Evolutionary conservation across 2,797 vertebrate genomes (phyloP), one percentile per base, ranked within the genome.

Genomic region (Sebastolobus alascanus): DNA sequence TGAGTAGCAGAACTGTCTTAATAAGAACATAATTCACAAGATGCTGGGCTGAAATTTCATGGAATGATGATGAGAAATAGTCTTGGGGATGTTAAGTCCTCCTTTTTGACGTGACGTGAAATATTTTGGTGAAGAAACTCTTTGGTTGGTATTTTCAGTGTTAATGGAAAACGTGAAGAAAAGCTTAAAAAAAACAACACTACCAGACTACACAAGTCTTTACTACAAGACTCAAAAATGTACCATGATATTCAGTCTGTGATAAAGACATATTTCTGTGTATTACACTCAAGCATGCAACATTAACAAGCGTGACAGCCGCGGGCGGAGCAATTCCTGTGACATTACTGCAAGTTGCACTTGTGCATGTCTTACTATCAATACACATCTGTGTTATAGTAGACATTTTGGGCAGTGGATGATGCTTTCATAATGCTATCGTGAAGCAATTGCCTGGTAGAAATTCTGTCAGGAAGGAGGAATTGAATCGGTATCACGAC

Each of bases 401-500:
- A 80, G 82, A 66, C 60, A 83, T 91, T 85, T 68, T 76, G 66
- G 83, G 66, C 77, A 35, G 83, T 68, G 55, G 46, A 70, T 89
- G 87, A 92, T 88, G 89, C 83, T 86, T 91, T 89, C 82, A 85
- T 92, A 90, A 87, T 86, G 72, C 72, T 79, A 81, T 75, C 61
- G 70, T 80, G 55, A 75, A 77, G 75, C 87, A 80, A 83, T 90
- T 90, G 87, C 82, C 84, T 70, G 78, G 67, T 74, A 80, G 33
- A 91, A 90, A 77, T 89, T 69, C 72, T 79, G 82, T 87, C 84
- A 75, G 43, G 84, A 89, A 89, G 61, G 75, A 85, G 54, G 80
- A 88, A 94, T 89, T 76, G 68, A 93, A 92, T 93, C 90, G 90
- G 85, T 58, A 83, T 84, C 73, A 73, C 84, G 86, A 87, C 85